Base-by-base conservation (phyloP, 2,888 invertebrate genomes). In the Electrophaes corylata region DNA sequence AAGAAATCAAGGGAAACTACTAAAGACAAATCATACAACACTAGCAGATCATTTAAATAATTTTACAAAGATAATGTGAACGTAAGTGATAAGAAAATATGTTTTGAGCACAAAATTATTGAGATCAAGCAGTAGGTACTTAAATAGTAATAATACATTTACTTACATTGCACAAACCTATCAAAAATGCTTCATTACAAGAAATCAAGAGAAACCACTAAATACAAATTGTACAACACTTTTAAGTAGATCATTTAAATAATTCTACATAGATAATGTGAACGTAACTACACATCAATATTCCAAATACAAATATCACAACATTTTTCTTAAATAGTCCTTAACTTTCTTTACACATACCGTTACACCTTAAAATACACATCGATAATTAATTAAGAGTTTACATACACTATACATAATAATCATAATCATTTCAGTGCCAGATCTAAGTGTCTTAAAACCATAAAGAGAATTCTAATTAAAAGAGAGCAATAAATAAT, bases 251-350 rank as follows among this genome's bases (percentile, higher is more conserved):
- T 49, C 19, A 71, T 37, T 39, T 18, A 19, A 40, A 20, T 29
- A 39, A 33, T 43, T 43, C 43, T 60, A 63, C 20, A 31, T 47
- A 69, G 64, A 60, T 46, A 60, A 63, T 41, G 61, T 57, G 58
- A 69, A 65, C 64, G 52, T 66, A 80, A 75, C 70, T 84, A 85
- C 82, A 55, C 55, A 55, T 50, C 75, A 90, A 89, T 91, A 91
- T 91, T 91, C 91, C 91, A 91, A 84, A 88, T 91, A 91, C 91
- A 91, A 91, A 91, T 91, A 91, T 91, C 91, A 91, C 91, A 90
- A 89, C 88, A 91, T 90, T 91, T 87, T 80, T 78, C 88, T 90
- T 90, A 89, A 69, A 67, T 78, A 81, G 71, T 72, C 78, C 79
- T 84, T 85, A 84, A 73, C 75, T 82, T 78, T 87, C 82, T 89